Conservation (phyloP, 2,113 vertebrate species). For the Ploceus nigricollis region DNA sequence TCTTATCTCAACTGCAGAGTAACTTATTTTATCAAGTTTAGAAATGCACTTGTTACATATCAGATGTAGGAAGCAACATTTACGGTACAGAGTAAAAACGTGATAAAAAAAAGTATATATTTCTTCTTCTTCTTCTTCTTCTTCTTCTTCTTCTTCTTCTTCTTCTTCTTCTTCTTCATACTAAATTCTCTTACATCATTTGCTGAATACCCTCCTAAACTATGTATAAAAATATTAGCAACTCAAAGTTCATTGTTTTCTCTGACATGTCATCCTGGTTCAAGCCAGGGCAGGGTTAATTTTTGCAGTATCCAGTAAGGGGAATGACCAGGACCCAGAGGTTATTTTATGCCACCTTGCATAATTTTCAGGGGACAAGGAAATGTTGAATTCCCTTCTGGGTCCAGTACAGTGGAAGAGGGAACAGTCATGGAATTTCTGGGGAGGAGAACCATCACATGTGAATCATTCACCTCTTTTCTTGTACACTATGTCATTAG, state of each 20-base stretch:
- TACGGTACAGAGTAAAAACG: background rate
- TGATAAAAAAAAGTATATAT: background rate
- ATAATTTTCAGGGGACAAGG: background rate
- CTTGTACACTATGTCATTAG: background rate
- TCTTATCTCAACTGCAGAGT: background rate
- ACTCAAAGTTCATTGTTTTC: background rate
- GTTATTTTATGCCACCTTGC: background rate
- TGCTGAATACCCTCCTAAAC: background rate
- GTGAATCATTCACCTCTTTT: background rate
- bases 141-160: too few relatives aligned
- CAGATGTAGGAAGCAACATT: background rate
- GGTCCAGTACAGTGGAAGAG: accelerated
- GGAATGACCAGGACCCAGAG: background rate
- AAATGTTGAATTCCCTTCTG: background rate
- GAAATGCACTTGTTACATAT: background rate
- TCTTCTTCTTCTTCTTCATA: too few relatives aligned
- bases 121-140: background rate
- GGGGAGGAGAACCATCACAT: accelerated
- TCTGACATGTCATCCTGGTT: accelerated
- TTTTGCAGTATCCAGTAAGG: background rate
- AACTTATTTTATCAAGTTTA: background rate
- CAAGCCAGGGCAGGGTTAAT: background rate
- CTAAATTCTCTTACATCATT: background rate
- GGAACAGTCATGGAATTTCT: background rate
- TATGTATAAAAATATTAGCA: background rate